Percentiles rank a stretch among this genome's conserved stretches.
phyloP scores from a whole-genome alignment of 2,888 invertebrate species.

The Zootermopsis nevadensis region DNA sequence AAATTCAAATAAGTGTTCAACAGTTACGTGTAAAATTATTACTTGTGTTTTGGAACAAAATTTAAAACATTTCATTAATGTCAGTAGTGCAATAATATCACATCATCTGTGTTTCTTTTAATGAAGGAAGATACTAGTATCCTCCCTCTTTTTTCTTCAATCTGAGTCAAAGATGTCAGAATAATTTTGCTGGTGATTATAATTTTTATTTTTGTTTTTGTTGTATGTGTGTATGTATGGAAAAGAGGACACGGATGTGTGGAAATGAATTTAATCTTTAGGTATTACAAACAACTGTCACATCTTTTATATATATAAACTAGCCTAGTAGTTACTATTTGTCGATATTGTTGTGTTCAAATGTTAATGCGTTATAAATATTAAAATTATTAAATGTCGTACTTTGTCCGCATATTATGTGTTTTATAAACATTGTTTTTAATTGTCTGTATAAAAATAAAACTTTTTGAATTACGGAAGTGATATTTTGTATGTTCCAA shows the following conservation, averaged over 20 bases:
- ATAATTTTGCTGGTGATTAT: background rate
- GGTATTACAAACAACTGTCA: constrained; percentile 40
- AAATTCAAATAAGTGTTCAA: background rate
- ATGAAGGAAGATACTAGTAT: too few relatives aligned
- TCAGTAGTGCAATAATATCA: background rate
- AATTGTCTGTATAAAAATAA: constrained; percentile 39
- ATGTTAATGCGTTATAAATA: constrained; percentile 42
- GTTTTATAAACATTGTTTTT: constrained; percentile 43
- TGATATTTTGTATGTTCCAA: constrained; percentile 43
- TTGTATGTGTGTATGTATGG: constrained; percentile 3
- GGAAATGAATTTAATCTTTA: constrained; percentile 9
- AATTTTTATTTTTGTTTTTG: background rate
- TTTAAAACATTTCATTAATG: background rate
- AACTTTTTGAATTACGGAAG: constrained; percentile 37
- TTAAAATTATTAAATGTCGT: constrained; percentile 44
- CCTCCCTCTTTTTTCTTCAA: too few relatives aligned
- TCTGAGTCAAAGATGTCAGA: too few relatives aligned
- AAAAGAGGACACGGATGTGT: constrained; percentile 4
- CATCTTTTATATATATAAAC: constrained; percentile 37
- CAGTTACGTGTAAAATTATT: background rate
- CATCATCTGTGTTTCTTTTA: background rate
- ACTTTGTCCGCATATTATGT: constrained; percentile 39
- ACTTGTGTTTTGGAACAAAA: background rate
- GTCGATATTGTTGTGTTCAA: constrained; percentile 44
- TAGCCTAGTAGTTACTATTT: constrained; percentile 40